Conservation (phyloP, 2,888 invertebrate species). For the Zeuzera pyrina region DNA sequence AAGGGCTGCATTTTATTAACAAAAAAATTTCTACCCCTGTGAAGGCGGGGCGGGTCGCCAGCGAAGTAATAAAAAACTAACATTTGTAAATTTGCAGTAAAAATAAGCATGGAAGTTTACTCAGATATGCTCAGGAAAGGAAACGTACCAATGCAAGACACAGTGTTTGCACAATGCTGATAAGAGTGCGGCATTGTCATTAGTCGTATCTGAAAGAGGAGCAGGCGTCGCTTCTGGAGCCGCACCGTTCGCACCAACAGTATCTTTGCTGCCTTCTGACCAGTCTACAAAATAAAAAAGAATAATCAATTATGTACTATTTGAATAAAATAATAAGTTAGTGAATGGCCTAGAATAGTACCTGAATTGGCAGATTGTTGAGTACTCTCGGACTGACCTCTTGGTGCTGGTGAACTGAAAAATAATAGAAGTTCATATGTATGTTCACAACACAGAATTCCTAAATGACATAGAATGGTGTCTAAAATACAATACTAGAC, state of each 20-base stretch:
- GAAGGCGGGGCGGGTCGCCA: no score
- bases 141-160: constrained; percentile 40
- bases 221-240: constrained; percentile 19
- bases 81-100: no score
- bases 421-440: constrained; percentile 2
- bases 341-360: constrained; percentile 16
- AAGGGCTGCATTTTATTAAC: no score
- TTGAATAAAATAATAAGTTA: neutral
- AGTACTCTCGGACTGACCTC: constrained; percentile 44
- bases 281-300: constrained; percentile 41
- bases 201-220: constrained; percentile 32
- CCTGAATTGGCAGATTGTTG: constrained; percentile 52
- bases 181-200: constrained; percentile 52
- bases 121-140: neutral
- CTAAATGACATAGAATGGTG: no score
- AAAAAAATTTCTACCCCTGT: no score
- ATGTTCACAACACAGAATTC: neutral
- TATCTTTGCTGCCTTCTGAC: constrained; percentile 57
- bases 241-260: constrained; percentile 21
- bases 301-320: neutral
- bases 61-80: no score
- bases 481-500: no score
- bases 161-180: constrained; percentile 59
- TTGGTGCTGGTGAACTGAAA: constrained; percentile 45
- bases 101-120: no score